Conservation (phyloP, 2,113 vertebrate genomes). For the Cyrtonyx montezumae region DNA sequence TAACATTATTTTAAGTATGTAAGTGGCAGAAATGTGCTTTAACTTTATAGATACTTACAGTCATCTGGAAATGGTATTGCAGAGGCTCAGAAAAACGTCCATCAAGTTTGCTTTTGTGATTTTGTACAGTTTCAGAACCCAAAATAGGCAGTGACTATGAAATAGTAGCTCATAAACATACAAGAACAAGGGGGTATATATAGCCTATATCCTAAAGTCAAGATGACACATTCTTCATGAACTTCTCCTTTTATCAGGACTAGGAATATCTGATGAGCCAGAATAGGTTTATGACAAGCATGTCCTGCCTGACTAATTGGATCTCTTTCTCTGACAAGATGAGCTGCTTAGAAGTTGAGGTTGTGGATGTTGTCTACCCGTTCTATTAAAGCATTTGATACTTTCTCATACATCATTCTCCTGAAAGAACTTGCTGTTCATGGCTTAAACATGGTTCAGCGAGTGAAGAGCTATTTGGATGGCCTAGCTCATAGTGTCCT, state of each 20-base stretch:
- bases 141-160: constrained; percentile 47
- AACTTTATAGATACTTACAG: constrained; percentile 12
- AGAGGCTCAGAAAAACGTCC: constrained; percentile 62
- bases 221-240: not conserved
- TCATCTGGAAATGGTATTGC: not conserved
- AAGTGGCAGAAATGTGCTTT: not conserved
- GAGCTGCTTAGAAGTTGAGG: not conserved
- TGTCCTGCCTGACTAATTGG: not conserved
- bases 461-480: not conserved
- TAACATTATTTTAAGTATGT: not conserved
- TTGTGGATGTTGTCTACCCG: not conserved
- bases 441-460: not conserved
- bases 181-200: constrained; percentile 30
- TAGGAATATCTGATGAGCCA: not conserved
- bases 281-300: not conserved
- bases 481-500: not conserved
- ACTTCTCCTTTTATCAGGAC: constrained; percentile 35
- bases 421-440: not conserved
- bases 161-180: constrained; percentile 48
- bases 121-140: constrained; percentile 28
- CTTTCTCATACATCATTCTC: not conserved
- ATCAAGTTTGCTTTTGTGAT: not conserved
- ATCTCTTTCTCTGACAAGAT: not conserved
- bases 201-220: constrained; percentile 26
- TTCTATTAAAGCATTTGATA: not conserved